Evolutionary conservation across 2,797 vertebrate genomes (phyloP).

Genomic region (Phaenicophaeus curvirostris): DNA sequence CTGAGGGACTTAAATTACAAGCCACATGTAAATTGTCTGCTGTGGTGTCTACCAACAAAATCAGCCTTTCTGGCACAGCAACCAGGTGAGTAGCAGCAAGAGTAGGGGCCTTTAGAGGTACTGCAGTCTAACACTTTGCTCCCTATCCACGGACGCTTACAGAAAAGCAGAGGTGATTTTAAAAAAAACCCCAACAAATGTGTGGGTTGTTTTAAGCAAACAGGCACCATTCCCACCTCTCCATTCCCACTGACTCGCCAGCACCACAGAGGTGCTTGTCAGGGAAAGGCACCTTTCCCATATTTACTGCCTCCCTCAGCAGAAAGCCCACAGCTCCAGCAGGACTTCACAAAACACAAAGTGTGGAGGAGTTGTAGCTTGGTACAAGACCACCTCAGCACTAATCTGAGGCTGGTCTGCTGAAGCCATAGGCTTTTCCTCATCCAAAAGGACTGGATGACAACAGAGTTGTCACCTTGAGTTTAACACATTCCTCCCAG

Average conservation of each 20-base stretch:
- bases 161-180: background rate
- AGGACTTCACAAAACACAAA: background rate
- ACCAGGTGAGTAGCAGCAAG: background rate
- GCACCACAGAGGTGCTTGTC: background rate
- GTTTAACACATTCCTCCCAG: background rate
- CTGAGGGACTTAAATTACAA: background rate
- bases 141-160: background rate
- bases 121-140: background rate
- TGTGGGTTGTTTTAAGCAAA: background rate
- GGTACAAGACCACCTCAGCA: background rate
- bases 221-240: background rate
- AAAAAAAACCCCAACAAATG: accelerated
- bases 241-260: background rate
- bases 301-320: background rate
- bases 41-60: background rate
- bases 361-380: background rate
- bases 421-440: background rate
- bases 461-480: background rate
- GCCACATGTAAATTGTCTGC: background rate
- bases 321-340: background rate
- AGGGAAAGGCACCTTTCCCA: background rate
- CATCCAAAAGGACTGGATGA: background rate
- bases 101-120: background rate
- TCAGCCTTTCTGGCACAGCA: background rate
- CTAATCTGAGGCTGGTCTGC: background rate